Percentiles rank a stretch among this genome's conserved stretches.
Conservation (phyloP, 2,113 vertebrate genomes). For the Columbina picui region DNA sequence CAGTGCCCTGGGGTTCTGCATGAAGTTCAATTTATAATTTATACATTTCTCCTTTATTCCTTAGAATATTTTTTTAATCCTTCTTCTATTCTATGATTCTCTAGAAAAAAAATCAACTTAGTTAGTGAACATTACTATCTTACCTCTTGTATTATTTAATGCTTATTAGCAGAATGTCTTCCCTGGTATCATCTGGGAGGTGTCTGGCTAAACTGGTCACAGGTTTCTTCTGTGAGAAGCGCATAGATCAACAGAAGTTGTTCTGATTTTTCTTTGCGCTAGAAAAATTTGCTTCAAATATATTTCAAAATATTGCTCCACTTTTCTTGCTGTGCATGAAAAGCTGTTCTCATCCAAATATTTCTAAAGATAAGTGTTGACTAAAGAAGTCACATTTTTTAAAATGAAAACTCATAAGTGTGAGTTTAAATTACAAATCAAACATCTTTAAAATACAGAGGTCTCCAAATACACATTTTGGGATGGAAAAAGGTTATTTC, state of each 20-base stretch:
- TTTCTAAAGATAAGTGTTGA: neutral
- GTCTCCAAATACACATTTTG: neutral
- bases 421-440: neutral
- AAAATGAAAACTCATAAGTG: fast-evolving
- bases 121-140: neutral
- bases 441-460: neutral
- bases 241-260: neutral
- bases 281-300: neutral
- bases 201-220: neutral
- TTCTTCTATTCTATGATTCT: no score
- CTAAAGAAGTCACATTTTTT: neutral
- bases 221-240: neutral
- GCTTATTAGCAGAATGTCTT: neutral
- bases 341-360: neutral
- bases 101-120: neutral
- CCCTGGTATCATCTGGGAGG: neutral
- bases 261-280: neutral
- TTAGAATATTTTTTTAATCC: neutral
- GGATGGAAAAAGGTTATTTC: neutral
- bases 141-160: neutral
- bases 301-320: neutral
- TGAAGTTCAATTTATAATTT: neutral
- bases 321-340: neutral
- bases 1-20: neutral
- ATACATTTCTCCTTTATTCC: neutral